Evolutionary conservation across 2,797 vertebrate genomes (phyloP), one percentile per base, ranked within the genome.

Genomic region (Hafferia zeledoni): DNA sequence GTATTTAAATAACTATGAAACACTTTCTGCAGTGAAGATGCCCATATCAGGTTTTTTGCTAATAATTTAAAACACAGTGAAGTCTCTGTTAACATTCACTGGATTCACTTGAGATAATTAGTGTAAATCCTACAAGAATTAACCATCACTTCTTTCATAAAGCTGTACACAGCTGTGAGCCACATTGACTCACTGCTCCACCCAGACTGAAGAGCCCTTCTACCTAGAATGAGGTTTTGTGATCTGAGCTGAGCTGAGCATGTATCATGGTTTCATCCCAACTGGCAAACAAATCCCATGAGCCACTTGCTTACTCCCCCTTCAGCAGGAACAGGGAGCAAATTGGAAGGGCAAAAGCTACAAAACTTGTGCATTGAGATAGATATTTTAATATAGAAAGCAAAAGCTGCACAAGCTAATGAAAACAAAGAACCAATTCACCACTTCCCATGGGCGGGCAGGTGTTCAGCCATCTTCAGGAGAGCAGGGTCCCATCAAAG

Each of bases 201-300:
- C 11, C 1, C 24, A n/a, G 11, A 17, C 20, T 61, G 20, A 24
- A 79, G 9, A 69, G 11, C 7, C 10, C 6, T 64, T 10, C 25
- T 49, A 6, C 20, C 0, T 4, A 44, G 15, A 35, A 8, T 8
- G 13, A 30, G 6, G 5, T 24, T 56, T 7, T 27, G 10, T 28
- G 28, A 9, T 18, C 39, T 49, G 33, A 64, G 10, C 4, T n/a
- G 30, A 22, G 41, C 4, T n/a, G 20, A 22, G 41, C 30, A 44
- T n/a, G 30, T 24, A 31, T 8, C 2, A 2, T n/a, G 41, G 30
- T 64, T 64, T 64, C 20, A 17, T 20, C 28, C 30, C 39, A 24
- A 30, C 61, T 64, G 41, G 17, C 37, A 63, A 63, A 5, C 41
- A n/a, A 23, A 17, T 30, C 22, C 20, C 41, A 24, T 15, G 30